Conservation (phyloP, 2,888 invertebrate genomes). For the Epiblema foenella region DNA sequence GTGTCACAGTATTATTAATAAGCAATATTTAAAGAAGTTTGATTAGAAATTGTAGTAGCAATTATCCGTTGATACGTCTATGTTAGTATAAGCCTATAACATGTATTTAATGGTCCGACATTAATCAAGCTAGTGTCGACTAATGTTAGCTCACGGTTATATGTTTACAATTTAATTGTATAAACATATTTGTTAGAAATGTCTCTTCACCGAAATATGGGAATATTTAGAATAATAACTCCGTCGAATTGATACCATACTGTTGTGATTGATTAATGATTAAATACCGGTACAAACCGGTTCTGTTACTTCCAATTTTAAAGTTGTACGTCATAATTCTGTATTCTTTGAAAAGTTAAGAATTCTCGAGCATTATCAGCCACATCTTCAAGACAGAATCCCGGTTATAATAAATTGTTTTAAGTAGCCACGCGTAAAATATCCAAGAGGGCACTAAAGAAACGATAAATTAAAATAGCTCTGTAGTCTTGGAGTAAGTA, state of each 20-base stretch:
- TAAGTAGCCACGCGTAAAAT: slow-evolving; percentile 54
- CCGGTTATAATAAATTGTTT: slow-evolving; percentile 44
- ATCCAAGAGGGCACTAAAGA: slow-evolving; percentile 62
- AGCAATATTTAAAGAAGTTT: neutral
- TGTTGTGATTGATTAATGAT: neutral
- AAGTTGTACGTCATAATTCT: neutral
- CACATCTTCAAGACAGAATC: slow-evolving; percentile 9
- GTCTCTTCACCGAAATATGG: slow-evolving; percentile 3
- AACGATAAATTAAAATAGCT: slow-evolving; percentile 68
- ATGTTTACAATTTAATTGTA: slow-evolving; percentile 33
- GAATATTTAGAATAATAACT: neutral
- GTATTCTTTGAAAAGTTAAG: neutral
- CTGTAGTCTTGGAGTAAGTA: slow-evolving; percentile 55
- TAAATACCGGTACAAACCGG: neutral
- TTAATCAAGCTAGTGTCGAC: slow-evolving; percentile 29
- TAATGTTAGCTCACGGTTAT: slow-evolving; percentile 31
- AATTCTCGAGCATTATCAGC: neutral
- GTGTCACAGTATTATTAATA: neutral
- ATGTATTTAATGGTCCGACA: slow-evolving; percentile 48
- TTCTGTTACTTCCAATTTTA: neutral
- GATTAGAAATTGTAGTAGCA: neutral
- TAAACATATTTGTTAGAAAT: slow-evolving; percentile 33
- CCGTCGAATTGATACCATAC: neutral
- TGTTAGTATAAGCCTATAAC: slow-evolving; percentile 47
- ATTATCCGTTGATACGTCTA: slow-evolving; percentile 2